These are phyloP conservation scores for Cephalotes varians DNA, from an alignment of 2,888 invertebrate genomes.

Conservation along the genomic window DNA sequence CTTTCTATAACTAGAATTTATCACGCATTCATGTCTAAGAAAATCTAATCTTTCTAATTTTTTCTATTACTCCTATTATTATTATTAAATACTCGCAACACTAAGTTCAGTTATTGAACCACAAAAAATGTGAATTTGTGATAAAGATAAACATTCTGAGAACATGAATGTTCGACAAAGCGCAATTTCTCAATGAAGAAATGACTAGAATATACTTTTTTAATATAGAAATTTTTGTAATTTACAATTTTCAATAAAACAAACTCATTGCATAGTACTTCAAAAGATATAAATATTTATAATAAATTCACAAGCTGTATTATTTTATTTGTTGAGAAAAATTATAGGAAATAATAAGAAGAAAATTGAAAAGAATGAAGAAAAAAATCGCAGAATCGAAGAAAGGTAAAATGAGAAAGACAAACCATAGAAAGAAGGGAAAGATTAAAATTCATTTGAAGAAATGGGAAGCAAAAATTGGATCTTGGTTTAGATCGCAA, in stretches of 20 bases:
- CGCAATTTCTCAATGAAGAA: background rate
- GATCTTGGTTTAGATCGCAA: background rate
- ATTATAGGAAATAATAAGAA: background rate
- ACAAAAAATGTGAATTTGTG: background rate
- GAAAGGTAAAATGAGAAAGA: background rate
- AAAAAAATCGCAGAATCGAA: background rate
- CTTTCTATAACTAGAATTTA: slow-evolving; percentile 36
- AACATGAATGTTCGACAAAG: background rate
- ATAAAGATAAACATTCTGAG: background rate
- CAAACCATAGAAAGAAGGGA: background rate
- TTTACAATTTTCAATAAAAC: background rate
- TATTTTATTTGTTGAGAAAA: background rate
- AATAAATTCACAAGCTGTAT: background rate
- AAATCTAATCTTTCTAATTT: slow-evolving; percentile 75
- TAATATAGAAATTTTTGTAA: background rate
- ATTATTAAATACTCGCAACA: background rate
- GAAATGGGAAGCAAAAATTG: slow-evolving; percentile 27
- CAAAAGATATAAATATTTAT: background rate
- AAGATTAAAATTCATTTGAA: background rate
- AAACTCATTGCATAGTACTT: background rate
- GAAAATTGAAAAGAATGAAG: background rate
- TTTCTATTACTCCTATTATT: slow-evolving; percentile 38
- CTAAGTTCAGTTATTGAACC: background rate
- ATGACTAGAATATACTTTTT: background rate
- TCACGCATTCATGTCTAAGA: slow-evolving; percentile 71